These are phyloP conservation scores for Hippocampus guttulatus DNA, from an alignment of 2,113 vertebrate species.

Conservation along the genomic window DNA sequence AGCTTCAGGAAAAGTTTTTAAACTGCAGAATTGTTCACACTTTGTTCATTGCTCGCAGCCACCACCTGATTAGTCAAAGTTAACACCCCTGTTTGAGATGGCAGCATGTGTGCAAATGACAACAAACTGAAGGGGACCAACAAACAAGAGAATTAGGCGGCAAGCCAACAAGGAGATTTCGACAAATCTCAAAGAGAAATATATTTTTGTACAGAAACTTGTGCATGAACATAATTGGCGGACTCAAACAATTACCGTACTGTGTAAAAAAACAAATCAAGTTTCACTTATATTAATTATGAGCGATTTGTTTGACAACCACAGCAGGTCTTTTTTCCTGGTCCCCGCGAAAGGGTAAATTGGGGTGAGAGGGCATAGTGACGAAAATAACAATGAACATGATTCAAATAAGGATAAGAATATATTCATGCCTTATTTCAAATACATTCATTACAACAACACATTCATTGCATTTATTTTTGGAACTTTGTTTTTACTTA, in stretches of 20 bases:
- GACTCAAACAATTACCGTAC: neutral
- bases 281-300: neutral
- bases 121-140: neutral
- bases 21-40: neutral
- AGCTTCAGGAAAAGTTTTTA: neutral
- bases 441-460: neutral
- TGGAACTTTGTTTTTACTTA: neutral
- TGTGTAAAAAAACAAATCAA: neutral
- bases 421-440: neutral
- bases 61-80: neutral
- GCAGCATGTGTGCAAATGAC: neutral
- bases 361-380: neutral
- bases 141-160: neutral
- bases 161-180: neutral
- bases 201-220: neutral
- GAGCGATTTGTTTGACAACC: neutral
- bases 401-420: neutral
- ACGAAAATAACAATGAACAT: neutral
- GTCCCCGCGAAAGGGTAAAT: neutral
- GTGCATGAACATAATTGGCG: neutral
- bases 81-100: neutral
- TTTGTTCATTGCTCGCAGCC: neutral
- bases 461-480: neutral
- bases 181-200: neutral
- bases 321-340: neutral